Percentiles rank a stretch among this genome's conserved stretches.
These are phyloP conservation scores for Oophaga sylvatica DNA, from an alignment of 2,797 vertebrate genomes.

Conservation along the genomic window DNA sequence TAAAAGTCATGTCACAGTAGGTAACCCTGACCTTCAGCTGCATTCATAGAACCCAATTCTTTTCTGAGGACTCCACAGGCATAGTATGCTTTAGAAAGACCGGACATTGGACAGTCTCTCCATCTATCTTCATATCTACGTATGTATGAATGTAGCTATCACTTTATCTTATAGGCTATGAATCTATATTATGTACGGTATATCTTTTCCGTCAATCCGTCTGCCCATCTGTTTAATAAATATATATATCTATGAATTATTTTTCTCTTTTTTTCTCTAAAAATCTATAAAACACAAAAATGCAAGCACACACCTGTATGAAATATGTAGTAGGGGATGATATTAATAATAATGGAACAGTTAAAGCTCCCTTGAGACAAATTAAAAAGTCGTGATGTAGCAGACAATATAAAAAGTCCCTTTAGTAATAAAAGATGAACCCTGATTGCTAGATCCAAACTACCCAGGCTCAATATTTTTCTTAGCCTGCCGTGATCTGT, in stretches of 20 bases:
- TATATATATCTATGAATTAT: conserved; percentile 2
- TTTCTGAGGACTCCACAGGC: conserved; percentile 67
- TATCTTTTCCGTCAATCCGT: neutral
- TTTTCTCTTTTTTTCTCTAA: neutral
- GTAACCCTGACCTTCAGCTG: conserved; percentile 80
- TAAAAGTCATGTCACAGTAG: conserved; percentile 83
- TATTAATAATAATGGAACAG: conserved; percentile 41
- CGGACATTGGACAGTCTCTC: conserved; percentile 14
- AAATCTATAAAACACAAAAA: neutral
- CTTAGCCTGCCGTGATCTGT: conserved; percentile 68
- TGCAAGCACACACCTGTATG: neutral
- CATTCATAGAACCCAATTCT: conserved; percentile 63
- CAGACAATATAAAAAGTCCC: conserved; percentile 69
- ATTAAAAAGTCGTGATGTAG: conserved; percentile 75
- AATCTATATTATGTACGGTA: no score
- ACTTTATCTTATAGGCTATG: neutral
- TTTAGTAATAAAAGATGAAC: conserved; percentile 79
- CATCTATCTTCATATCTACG: neutral
- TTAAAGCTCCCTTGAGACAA: conserved; percentile 74
- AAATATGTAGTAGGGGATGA: conserved; percentile 56
- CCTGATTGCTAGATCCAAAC: conserved; percentile 72
- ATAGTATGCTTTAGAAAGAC: conserved; percentile 62
- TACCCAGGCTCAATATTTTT: conserved; percentile 69
- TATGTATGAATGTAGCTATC: neutral
- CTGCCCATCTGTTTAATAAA: neutral